Evolutionary conservation across 2,888 invertebrate genomes (phyloP), one percentile per base, ranked within the genome.

Genomic region (Polylopha cassiicola): DNA sequence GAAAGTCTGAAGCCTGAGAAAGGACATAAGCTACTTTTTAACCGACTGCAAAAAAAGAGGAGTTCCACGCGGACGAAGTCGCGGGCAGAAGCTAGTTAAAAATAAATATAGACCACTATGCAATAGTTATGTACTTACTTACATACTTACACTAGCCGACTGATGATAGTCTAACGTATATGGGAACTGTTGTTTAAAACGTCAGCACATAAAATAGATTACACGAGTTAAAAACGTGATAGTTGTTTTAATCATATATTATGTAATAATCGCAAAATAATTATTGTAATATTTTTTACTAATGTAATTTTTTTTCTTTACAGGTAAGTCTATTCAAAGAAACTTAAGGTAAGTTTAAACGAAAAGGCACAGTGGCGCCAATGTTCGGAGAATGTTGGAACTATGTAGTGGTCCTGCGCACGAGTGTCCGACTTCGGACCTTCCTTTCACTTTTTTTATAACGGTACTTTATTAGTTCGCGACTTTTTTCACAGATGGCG

Each of bases 391-490:
- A 22, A 31, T 4, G 17, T 3, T 4, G 14, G 43, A 46, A 51
- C 47, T 43, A 13, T 11, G 15, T 29, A 4, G 41, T 37, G 26
- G 11, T 32, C 20, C n/a, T 41, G 47, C 38, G 47, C 28, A 24
- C 39, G 47, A 47, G 43, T 43, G 37, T 30, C 39, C 43, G 27
- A 39, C 24, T 24, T 31, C 17, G 29, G 23, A 37, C 51, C 47
- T 44, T 51, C 50, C 49, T 49, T 50, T 44, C 10, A 5, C 16
- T 32, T 21, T 38, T 44, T 47, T 43, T 38, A 32, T 29, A 22
- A 39, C 34, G 26, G 43, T 39, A 39, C 31, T 28, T 26, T 37
- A 37, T 43, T 33, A 34, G 36, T 39, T 43, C 27, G n/a, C 16
- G 9, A 28, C 6, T 16, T 8, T 16, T 9, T 10, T n/a, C 7